Base-by-base conservation (phyloP, 2,113 vertebrate genomes). In the Peromyscus leucopus region DNA sequence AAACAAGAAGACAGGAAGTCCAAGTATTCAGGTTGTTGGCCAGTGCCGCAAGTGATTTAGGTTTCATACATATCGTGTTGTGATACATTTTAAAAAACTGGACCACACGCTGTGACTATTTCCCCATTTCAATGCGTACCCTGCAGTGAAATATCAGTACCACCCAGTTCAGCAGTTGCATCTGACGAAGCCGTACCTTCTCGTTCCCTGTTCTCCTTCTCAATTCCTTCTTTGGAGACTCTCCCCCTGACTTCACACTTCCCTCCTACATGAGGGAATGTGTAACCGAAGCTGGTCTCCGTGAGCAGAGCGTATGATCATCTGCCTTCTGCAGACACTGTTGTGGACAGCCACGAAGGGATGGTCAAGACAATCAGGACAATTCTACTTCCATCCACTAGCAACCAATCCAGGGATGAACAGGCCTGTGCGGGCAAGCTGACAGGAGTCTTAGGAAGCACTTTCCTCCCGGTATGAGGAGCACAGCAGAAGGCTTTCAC, bases 171-270 rank as follows among this genome's bases (percentile, higher is more conserved):
- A 74, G 89, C 75, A 61, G n/a, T 46, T 84, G 31, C n/a, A 76
- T 91, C 17, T 91, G 85, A 71, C n/a, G n/a, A n/a, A n/a, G n/a
- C n/a, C n/a, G n/a, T n/a, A n/a, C n/a, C n/a, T n/a, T n/a, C n/a
- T n/a, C n/a, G 92, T 94, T 87, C 63, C 59, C 65, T 24, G 72
- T 76, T 91, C 82, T 92, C 51, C 63, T 63, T 97, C 76, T 96
- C 86, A 74, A 86, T 93, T 93, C 59, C 82, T 39, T 97, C 84
- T 93, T 95, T 59, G 96, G 91, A 93, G 74, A 91, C 42, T 61
- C 79, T 78, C 6, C 26, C 39, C 57, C 84, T 75, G 89, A 82
- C 22, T 83, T 36, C 2, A 3, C 57, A 96, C 51, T 94, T 95
- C 72, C 76, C 63, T 97, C 72, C 78, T 71, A 85, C 67, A 86